These are phyloP conservation scores for Achlya flavicornis DNA, from an alignment of 2,888 invertebrate species.

Conservation along the genomic window DNA sequence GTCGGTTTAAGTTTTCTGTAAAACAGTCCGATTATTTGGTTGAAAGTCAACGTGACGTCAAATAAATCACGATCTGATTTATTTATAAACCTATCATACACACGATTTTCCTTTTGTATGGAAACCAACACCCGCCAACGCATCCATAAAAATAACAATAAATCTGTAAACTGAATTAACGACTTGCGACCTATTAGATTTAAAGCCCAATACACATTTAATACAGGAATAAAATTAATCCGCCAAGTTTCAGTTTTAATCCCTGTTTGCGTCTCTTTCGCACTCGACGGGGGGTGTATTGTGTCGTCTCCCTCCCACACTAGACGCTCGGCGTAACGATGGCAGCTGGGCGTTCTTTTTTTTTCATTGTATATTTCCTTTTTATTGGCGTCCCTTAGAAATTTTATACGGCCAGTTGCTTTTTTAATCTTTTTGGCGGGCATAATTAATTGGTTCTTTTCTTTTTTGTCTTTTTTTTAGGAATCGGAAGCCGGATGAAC, in stretches of 20 bases:
- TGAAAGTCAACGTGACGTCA: too few species aligned
- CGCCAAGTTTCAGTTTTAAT: constrained; percentile 66
- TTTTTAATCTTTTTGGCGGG: constrained; percentile 69
- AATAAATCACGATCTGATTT: background rate
- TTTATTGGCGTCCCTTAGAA: constrained; percentile 72
- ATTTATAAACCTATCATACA: constrained; percentile 20
- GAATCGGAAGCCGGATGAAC: constrained; percentile 38
- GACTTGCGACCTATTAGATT: constrained; percentile 64
- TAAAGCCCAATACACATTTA: constrained; percentile 66
- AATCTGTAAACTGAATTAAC: constrained; percentile 67
- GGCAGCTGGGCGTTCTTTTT: constrained; percentile 79
- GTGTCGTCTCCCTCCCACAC: constrained; percentile 52
- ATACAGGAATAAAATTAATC: constrained; percentile 77
- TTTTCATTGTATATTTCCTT: constrained; percentile 64
- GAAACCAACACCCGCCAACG: constrained; percentile 18
- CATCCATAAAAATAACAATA: constrained; percentile 43
- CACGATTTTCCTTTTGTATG: constrained; percentile 12
- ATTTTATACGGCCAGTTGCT: constrained; percentile 70
- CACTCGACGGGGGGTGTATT: constrained; percentile 29
- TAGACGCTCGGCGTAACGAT: constrained; percentile 65
- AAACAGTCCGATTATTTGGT: too few species aligned
- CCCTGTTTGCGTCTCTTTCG: constrained; percentile 59
- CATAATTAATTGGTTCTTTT: constrained; percentile 59
- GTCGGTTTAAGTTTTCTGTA: too few species aligned
- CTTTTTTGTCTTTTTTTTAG: constrained; percentile 26